Percentiles rank a stretch among this genome's conserved stretches.
phyloP scores from a whole-genome alignment of 2,888 invertebrate genomes.

The Candidula unifasciata region DNA sequence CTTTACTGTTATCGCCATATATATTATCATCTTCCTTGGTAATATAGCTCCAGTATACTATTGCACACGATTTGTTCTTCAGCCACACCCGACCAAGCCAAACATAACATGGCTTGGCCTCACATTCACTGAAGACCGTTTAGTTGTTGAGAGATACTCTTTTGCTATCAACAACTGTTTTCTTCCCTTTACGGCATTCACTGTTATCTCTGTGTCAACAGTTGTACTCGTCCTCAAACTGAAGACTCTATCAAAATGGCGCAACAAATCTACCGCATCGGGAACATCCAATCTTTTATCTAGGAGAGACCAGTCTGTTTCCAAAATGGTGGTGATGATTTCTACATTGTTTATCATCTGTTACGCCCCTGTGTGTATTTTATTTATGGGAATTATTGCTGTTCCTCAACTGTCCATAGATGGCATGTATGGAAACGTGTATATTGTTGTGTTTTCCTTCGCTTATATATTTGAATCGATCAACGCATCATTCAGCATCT shows the following conservation, averaged over 20 bases:
- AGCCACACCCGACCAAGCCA: not conserved
- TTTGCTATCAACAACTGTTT: slow-evolving; percentile 23
- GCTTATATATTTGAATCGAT: slow-evolving; percentile 10
- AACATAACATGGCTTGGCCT: slow-evolving; percentile 16
- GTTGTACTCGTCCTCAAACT: slow-evolving; percentile 26
- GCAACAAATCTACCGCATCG: not conserved
- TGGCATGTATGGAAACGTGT: slow-evolving; percentile 1
- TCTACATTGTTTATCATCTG: slow-evolving; percentile 35
- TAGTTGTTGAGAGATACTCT: not conserved
- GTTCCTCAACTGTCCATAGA: slow-evolving; percentile 1
- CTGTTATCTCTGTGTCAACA: slow-evolving; percentile 3
- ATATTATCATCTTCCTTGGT: not conserved
- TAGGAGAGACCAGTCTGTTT: not conserved
- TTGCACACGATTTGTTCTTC: not conserved
- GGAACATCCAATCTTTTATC: not conserved
- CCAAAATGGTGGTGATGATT: slow-evolving; percentile 37
- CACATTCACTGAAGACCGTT: not conserved
- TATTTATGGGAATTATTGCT: slow-evolving; percentile 10
- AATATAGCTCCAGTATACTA: slow-evolving; percentile 1
- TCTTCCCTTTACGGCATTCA: not conserved
- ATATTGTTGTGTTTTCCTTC: not conserved
- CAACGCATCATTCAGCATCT: slow-evolving; percentile 25
- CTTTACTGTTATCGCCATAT: not conserved
- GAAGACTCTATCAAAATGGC: slow-evolving; percentile 12
- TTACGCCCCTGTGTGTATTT: slow-evolving; percentile 18